Evolutionary conservation across 2,797 vertebrate species (phyloP).

Genomic region (Anabacerthia variegaticeps): DNA sequence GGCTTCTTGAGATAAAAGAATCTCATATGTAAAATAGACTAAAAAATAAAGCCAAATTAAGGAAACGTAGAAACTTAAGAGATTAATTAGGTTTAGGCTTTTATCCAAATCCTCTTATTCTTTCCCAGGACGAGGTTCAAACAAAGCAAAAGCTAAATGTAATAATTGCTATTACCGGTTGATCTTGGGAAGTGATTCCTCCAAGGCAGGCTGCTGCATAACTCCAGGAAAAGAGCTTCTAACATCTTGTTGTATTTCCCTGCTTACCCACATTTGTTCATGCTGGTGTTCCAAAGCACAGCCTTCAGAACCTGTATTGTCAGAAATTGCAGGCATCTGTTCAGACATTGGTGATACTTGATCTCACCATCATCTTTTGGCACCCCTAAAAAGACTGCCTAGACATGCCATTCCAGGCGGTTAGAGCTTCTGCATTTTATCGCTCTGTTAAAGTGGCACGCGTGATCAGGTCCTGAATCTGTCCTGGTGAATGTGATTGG

Average conservation of each 20-base stretch:
- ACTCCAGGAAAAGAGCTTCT: neutral
- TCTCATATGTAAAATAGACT: neutral
- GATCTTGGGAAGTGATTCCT: neutral
- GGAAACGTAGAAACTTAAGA: neutral
- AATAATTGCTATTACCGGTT: neutral
- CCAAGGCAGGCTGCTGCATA: neutral
- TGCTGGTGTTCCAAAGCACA: neutral
- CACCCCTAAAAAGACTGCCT: neutral
- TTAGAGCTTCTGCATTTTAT: neutral
- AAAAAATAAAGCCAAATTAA: neutral
- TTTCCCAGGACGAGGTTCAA: neutral
- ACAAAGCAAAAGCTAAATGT: neutral
- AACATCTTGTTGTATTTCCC: neutral
- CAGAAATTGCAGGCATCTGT: neutral
- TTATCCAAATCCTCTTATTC: constrained; percentile 22
- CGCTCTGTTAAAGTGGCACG: neutral
- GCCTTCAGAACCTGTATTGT: neutral
- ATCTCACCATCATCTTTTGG: neutral
- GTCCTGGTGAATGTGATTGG: fast-evolving
- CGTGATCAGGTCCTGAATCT: neutral
- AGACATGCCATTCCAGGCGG: neutral
- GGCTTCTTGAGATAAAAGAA: neutral
- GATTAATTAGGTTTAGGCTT: neutral
- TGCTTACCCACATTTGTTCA: neutral
- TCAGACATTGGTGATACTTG: neutral